These are phyloP conservation scores for Bombus pyrosoma DNA, from an alignment of 1,140 invertebrate genomes.

Conservation along the genomic window DNA sequence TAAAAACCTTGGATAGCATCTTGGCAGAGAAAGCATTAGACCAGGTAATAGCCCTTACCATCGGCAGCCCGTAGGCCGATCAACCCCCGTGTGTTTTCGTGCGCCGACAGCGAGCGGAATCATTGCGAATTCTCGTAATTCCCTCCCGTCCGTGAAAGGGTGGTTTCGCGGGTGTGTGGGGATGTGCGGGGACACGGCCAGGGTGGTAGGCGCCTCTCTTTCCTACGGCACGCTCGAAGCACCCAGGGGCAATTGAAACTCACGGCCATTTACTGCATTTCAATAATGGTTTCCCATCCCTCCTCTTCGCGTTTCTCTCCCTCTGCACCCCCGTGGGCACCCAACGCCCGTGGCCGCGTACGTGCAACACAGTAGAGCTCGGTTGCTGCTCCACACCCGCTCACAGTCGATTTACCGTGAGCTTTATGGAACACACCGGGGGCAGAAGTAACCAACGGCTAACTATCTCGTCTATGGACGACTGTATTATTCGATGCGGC, in stretches of 20 bases:
- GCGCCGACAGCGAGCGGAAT: slow-evolving; percentile 57
- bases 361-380: slow-evolving; percentile 55
- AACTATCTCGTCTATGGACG: slow-evolving; percentile 62
- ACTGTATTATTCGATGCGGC: slow-evolving; percentile 62
- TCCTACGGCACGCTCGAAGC: slow-evolving; percentile 64
- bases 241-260: slow-evolving; percentile 71
- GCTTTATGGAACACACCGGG: slow-evolving; percentile 65
- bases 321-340: not conserved
- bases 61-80: slow-evolving; percentile 31
- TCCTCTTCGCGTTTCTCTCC: not conserved
- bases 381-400: slow-evolving; percentile 40
- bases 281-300: slow-evolving; percentile 68
- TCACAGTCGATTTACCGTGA: slow-evolving; percentile 68
- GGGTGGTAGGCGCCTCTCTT: slow-evolving; percentile 55
- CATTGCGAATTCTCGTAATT: slow-evolving; percentile 68
- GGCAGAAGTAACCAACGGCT: slow-evolving; percentile 67
- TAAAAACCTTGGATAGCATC: not conserved
- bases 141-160: slow-evolving; percentile 53
- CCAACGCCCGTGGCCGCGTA: slow-evolving; percentile 35
- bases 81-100: slow-evolving; percentile 51
- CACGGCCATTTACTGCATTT: slow-evolving; percentile 72
- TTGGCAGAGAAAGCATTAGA: not conserved
- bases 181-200: not conserved
- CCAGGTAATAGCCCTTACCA: not conserved
- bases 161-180: slow-evolving; percentile 16